phyloP scores from a whole-genome alignment of 2,797 vertebrate species.

The Gadopsis marmoratus region DNA sequence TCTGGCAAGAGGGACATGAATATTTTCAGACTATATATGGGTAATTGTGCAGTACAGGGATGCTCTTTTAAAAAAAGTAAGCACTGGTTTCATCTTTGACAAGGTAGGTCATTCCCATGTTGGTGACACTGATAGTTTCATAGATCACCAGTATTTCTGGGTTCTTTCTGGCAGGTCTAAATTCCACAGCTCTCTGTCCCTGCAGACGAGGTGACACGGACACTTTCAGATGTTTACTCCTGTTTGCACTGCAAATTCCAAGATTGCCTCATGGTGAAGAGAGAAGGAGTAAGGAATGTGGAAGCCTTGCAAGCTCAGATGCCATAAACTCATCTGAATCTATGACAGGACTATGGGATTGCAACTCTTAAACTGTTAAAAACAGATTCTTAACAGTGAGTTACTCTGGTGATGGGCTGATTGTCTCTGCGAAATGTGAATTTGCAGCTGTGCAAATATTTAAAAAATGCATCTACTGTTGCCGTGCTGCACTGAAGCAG shows the following conservation, averaged over 20 bases:
- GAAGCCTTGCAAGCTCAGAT: conserved; percentile 59
- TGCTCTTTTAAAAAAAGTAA: background rate
- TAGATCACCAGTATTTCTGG: conserved; percentile 27
- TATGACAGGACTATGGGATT: conserved; percentile 36
- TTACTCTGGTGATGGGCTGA: conserved; percentile 51
- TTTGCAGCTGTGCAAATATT: conserved; percentile 56
- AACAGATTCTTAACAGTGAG: conserved; percentile 55
- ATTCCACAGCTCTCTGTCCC: conserved; percentile 72
- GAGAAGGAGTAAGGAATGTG: conserved; percentile 70
- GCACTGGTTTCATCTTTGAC: background rate
- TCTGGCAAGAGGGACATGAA: conserved; percentile 20
- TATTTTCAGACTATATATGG: conserved; percentile 29
- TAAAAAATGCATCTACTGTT: conserved; percentile 50
- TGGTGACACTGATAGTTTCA: conserved; percentile 21
- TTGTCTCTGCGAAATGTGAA: conserved; percentile 62
- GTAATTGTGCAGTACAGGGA: background rate
- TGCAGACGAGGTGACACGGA: conserved; percentile 65
- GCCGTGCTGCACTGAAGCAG: background rate
- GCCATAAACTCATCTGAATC: conserved; percentile 75
- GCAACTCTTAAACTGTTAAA: conserved; percentile 49
- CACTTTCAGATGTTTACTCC: conserved; percentile 72
- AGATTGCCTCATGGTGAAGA: conserved; percentile 76
- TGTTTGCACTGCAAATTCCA: conserved; percentile 81
- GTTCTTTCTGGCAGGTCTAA: conserved; percentile 40
- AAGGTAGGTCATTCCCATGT: background rate